Percentiles rank a stretch among this genome's conserved stretches.
phyloP scores from a whole-genome alignment of 2,113 vertebrate genomes.

The Vulpes lagopus region DNA sequence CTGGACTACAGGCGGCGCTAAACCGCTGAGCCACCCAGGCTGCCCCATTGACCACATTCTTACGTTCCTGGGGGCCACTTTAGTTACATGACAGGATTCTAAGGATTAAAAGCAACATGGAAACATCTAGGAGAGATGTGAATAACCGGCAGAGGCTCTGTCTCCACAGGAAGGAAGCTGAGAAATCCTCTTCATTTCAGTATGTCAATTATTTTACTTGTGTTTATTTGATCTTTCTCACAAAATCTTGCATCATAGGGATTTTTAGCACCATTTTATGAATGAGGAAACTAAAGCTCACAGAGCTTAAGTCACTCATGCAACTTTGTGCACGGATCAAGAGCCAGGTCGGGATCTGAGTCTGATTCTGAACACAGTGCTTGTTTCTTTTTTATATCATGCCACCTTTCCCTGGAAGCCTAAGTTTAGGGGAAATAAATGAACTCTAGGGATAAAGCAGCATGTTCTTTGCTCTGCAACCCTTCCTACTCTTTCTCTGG shows the following conservation, averaged over 20 bases:
- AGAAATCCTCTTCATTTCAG: neutral
- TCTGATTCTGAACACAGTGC: neutral
- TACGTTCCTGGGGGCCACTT: neutral
- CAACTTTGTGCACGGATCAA: neutral
- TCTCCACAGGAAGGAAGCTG: neutral
- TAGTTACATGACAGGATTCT: neutral
- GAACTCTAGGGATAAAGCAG: neutral
- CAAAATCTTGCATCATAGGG: neutral
- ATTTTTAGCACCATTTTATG: constrained; percentile 28
- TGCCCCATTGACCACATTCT: too few species aligned
- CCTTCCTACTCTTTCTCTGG: neutral
- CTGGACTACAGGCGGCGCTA: too few species aligned
- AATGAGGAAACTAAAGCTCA: neutral
- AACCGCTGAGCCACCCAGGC: too few species aligned
- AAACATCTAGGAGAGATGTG: neutral
- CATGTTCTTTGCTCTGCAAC: neutral
- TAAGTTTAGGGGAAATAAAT: neutral
- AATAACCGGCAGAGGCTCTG: neutral
- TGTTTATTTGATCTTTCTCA: neutral
- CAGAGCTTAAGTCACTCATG: neutral
- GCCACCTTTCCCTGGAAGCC: neutral
- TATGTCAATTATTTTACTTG: neutral
- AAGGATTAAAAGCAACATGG: neutral
- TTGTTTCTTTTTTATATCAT: neutral
- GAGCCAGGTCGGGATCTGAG: neutral